Conservation (phyloP, 37 sponge, comb jelly and placozoan species). For the Haliclona indistincta region DNA sequence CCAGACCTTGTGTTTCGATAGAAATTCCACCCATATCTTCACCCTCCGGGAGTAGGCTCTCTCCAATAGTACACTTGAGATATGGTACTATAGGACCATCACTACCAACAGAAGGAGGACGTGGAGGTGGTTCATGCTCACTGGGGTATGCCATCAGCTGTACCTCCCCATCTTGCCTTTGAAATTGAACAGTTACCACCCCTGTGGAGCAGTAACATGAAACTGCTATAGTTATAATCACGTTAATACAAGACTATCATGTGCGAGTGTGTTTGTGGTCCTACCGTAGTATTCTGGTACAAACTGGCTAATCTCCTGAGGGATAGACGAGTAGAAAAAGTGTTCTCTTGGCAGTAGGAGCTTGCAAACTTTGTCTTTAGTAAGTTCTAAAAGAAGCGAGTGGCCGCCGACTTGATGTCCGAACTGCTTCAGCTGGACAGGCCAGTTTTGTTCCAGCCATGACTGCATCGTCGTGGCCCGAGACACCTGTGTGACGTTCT, state of each 20-base stretch:
- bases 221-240: neutral
- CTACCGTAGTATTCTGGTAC: conserved; percentile 66
- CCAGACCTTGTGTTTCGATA: too few relatives aligned
- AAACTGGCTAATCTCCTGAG: conserved; percentile 36
- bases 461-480: neutral
- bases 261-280: too few relatives aligned
- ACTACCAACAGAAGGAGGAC: too few relatives aligned
- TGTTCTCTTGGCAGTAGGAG: conserved; percentile 59
- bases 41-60: too few relatives aligned
- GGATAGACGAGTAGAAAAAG: conserved; percentile 61
- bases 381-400: conserved; percentile 50
- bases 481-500: neutral
- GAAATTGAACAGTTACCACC: conserved; percentile 32
- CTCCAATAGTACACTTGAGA: too few relatives aligned
- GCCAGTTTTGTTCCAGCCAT: neutral
- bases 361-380: conserved; percentile 53
- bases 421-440: conserved; percentile 47
- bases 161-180: conserved; percentile 19
- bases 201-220: conserved; percentile 11
- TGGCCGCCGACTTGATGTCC: conserved; percentile 91
- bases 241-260: too few relatives aligned
- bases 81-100: too few relatives aligned
- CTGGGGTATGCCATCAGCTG: conserved; percentile 15
- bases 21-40: too few relatives aligned
- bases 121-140: too few relatives aligned